These are phyloP conservation scores for Eurystomus gularis DNA, from an alignment of 2,113 vertebrate species.

Conservation along the genomic window DNA sequence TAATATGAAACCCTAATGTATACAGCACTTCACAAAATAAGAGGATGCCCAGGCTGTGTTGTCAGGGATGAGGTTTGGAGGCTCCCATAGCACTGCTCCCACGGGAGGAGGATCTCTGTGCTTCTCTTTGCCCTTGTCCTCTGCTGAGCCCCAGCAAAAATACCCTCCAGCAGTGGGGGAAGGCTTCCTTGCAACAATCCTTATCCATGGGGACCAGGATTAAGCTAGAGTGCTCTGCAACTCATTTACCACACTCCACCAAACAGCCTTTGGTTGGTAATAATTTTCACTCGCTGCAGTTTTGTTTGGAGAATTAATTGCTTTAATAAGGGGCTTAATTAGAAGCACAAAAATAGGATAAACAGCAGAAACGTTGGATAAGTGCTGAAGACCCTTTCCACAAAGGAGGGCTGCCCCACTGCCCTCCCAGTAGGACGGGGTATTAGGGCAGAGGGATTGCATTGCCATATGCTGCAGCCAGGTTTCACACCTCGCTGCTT, in stretches of 20 bases:
- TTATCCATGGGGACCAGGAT: neutral
- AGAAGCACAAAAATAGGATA: slow-evolving; percentile 14
- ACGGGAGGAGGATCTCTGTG: neutral
- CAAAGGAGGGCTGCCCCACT: neutral
- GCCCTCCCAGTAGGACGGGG: neutral
- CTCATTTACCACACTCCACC: slow-evolving; percentile 39
- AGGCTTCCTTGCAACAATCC: neutral
- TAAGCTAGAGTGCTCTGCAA: neutral
- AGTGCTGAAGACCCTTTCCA: rapidly evolving
- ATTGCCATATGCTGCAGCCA: neutral
- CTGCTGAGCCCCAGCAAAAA: neutral
- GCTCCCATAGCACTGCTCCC: neutral
- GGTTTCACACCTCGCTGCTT: neutral
- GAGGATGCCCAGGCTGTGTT: neutral
- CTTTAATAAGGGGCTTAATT: slow-evolving; percentile 62
- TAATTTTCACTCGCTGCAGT: neutral
- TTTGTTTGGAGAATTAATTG: slow-evolving; percentile 56
- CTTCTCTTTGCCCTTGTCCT: neutral
- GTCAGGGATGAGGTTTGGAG: neutral
- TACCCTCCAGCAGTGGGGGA: neutral
- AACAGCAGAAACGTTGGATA: neutral
- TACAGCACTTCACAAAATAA: neutral
- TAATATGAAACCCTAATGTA: neutral
- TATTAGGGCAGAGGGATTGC: neutral
- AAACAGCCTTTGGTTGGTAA: slow-evolving; percentile 9